Evolutionary conservation across 2,113 vertebrate genomes (phyloP), one percentile per base, ranked within the genome.

Genomic region (Tetraodon nigroviridis): DNA sequence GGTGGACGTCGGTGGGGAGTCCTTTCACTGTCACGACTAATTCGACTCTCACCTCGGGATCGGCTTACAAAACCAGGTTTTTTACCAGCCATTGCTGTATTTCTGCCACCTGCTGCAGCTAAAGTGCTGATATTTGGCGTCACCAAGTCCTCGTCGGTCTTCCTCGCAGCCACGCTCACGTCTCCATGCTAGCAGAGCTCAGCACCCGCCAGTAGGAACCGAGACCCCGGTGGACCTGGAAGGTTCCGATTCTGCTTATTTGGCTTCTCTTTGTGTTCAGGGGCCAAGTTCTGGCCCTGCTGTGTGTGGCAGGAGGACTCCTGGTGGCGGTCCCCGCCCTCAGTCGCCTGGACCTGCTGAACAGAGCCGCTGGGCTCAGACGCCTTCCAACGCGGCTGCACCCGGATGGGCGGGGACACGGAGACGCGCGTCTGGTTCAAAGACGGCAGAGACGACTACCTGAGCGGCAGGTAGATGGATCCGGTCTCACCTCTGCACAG

Each of bases 241-340:
- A 44, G 15, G 3, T 45, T 45, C 14, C 17, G 44, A 6, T 16
- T 6, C 44, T 7, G 15, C 44, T 16, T 12, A 8, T 29, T 3
- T 32, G 18, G 7, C 44, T 16, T 45, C 18, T 2, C 3, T 52
- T 17, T 58, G 13, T 54, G 2, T 3, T 12, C 49, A 73, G 75
- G 55, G 50, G 52, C 59, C 59, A 40, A 10, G 41, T 78, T 2
- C 42, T 59, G 47, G 42, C 51, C 11, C n/a, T 80, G 46, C 27
- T 70, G 1, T 76, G 41, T 10, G 61, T 45, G 10, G 58, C n/a
- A 2, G 78, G 72, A 6, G 72, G 70, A 0, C 64, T 84, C 14
- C 18, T 81, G 58, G 40, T 71, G 70, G 58, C 64, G 0, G 63
- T 42, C 54, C 58, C 75, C 1, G 69, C 70, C n/a, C 63, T 72